Evolutionary conservation across 2,888 invertebrate genomes (phyloP).

Genomic region (Steinernema carpocapsae): DNA sequence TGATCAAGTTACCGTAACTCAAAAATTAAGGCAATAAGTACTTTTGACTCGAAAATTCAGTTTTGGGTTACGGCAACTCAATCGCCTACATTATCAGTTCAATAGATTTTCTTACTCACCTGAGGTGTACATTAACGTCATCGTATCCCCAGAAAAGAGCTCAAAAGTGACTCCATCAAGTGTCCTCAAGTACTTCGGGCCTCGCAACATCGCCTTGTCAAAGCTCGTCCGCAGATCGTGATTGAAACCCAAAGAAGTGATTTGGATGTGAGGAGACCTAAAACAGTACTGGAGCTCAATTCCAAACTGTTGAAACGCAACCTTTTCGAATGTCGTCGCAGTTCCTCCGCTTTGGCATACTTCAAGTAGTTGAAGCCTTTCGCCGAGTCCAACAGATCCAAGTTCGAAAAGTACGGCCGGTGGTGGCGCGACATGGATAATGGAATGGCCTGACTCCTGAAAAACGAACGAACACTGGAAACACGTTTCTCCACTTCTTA

Average conservation of each 20-base stretch:
- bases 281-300: slow-evolving; percentile 6
- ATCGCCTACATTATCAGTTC: too few relatives aligned
- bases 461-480: background rate
- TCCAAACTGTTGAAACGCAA: too few relatives aligned
- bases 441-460: slow-evolving; percentile 19
- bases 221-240: slow-evolving; percentile 70
- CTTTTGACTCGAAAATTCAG: too few relatives aligned
- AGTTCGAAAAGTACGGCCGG: slow-evolving; percentile 61
- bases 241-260: slow-evolving; percentile 76
- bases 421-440: slow-evolving; percentile 52
- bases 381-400: slow-evolving; percentile 50
- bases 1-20: too few relatives aligned
- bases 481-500: background rate
- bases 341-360: slow-evolving; percentile 53
- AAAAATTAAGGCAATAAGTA: too few relatives aligned
- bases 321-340: slow-evolving; percentile 32
- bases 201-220: slow-evolving; percentile 68
- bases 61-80: too few relatives aligned
- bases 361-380: slow-evolving; percentile 56
- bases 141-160: slow-evolving; percentile 85
- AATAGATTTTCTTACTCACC: too few relatives aligned
- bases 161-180: slow-evolving; percentile 84
- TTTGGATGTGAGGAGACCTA: slow-evolving; percentile 72
- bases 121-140: slow-evolving; percentile 85
- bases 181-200: slow-evolving; percentile 71